Conservation (phyloP, 1,140 invertebrate species). For the Rhagoletis zephyria region DNA sequence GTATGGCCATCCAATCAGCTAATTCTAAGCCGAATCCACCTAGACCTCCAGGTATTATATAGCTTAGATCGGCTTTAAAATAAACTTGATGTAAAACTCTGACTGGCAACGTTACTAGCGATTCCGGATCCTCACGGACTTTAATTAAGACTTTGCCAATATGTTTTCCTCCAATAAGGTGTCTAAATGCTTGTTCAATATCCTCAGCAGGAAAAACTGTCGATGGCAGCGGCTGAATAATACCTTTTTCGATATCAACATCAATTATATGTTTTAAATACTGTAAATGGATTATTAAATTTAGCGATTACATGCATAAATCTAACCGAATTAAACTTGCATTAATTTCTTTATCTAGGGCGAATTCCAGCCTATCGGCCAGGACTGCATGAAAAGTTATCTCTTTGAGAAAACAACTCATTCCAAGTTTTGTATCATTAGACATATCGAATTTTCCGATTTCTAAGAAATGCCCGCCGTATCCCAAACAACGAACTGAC, state of each 20-base stretch:
- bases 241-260: constrained; percentile 74
- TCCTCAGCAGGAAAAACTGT: constrained; percentile 78
- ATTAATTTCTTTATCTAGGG: constrained; percentile 73
- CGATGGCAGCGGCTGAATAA: constrained; percentile 78
- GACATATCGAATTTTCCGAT: constrained; percentile 85
- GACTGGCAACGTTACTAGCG: constrained; percentile 69
- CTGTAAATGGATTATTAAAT: constrained; percentile 37
- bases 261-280: constrained; percentile 67
- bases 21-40: constrained; percentile 94
- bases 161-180: constrained; percentile 89
- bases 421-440: constrained; percentile 79
- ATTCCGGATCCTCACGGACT: constrained; percentile 63
- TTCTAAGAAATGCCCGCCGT: constrained; percentile 82
- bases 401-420: constrained; percentile 86
- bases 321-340: constrained; percentile 61
- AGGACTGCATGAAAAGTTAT: constrained; percentile 90
- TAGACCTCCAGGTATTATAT: constrained; percentile 82
- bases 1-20: constrained; percentile 86
- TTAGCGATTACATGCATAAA: background rate
- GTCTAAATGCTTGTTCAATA: constrained; percentile 80
- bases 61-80: constrained; percentile 74
- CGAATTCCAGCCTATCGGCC: constrained; percentile 83
- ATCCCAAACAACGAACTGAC: constrained; percentile 84
- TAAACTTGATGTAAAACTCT: constrained; percentile 71
- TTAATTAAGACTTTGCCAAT: constrained; percentile 84